Percentiles rank a stretch among this genome's conserved stretches.
phyloP scores from a whole-genome alignment of 2,113 vertebrate species.

The Sitta europaea region DNA sequence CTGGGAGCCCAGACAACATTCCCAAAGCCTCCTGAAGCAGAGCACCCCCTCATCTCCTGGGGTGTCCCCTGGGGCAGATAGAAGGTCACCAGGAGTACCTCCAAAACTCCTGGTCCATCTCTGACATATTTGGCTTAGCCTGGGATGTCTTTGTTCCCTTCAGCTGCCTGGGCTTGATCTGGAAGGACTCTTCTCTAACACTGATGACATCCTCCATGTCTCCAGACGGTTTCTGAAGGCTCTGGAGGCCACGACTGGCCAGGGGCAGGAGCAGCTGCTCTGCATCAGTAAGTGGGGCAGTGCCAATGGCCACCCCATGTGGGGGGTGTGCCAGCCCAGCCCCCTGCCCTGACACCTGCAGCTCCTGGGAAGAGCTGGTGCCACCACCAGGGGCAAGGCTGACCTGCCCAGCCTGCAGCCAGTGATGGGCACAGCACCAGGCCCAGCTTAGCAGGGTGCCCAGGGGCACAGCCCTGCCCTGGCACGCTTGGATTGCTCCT shows the following conservation, averaged over 20 bases:
- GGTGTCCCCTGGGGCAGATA: fast-evolving
- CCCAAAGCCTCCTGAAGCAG: background rate
- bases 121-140: background rate
- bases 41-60: background rate
- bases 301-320: fast-evolving
- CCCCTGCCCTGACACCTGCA: background rate
- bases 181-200: slow-evolving; percentile 86
- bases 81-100: background rate
- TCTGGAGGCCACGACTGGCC: slow-evolving; percentile 72
- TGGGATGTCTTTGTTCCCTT: background rate
- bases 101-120: background rate
- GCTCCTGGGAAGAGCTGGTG: background rate
- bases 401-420: background rate
- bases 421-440: background rate
- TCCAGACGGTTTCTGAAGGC: slow-evolving; percentile 78
- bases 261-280: slow-evolving; percentile 72
- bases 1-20: background rate
- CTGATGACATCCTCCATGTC: slow-evolving; percentile 81
- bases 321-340: background rate
- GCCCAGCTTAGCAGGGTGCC: background rate
- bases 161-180: slow-evolving; percentile 83
- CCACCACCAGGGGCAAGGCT: background rate
- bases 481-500: fast-evolving
- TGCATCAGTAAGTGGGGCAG: slow-evolving; percentile 79
- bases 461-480: background rate